These are phyloP conservation scores for Dryobota labecula DNA, from an alignment of 2,888 invertebrate genomes.

Conservation along the genomic window DNA sequence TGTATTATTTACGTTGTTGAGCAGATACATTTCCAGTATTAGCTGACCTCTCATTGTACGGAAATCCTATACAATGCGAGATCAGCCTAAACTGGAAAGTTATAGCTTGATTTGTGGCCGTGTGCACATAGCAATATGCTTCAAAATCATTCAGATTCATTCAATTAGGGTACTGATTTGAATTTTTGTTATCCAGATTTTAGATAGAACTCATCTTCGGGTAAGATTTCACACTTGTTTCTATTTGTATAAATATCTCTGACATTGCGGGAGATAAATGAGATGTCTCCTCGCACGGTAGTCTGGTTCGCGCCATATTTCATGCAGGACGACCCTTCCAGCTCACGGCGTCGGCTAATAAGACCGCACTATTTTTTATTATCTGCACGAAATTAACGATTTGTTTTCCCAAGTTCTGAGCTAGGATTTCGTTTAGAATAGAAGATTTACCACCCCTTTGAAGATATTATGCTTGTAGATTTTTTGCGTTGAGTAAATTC, in stretches of 20 bases:
- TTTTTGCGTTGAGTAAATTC: too few species aligned
- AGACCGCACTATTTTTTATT: constrained; percentile 49
- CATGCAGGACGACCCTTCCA: constrained; percentile 66
- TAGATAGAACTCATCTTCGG: neutral
- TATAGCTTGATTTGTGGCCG: too few species aligned
- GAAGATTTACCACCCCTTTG: neutral
- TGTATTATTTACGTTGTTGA: too few species aligned
- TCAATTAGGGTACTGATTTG: too few species aligned
- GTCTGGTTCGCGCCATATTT: constrained; percentile 61
- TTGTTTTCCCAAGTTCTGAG: constrained; percentile 26
- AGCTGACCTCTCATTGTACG: too few species aligned
- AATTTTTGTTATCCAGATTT: neutral
- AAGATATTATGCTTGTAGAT: neutral
- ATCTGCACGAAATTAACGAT: constrained; percentile 50
- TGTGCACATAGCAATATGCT: too few species aligned
- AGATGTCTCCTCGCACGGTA: constrained; percentile 58
- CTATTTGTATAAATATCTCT: constrained; percentile 18
- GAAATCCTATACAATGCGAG: too few species aligned
- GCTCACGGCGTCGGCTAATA: constrained; percentile 64
- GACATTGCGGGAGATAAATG: constrained; percentile 61
- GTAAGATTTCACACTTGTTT: neutral
- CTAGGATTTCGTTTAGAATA: neutral
- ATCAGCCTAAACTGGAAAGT: too few species aligned
- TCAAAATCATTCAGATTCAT: too few species aligned
- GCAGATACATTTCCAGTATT: too few species aligned